Base-by-base conservation (phyloP, 2,113 vertebrate genomes). In the Turnix velox region DNA sequence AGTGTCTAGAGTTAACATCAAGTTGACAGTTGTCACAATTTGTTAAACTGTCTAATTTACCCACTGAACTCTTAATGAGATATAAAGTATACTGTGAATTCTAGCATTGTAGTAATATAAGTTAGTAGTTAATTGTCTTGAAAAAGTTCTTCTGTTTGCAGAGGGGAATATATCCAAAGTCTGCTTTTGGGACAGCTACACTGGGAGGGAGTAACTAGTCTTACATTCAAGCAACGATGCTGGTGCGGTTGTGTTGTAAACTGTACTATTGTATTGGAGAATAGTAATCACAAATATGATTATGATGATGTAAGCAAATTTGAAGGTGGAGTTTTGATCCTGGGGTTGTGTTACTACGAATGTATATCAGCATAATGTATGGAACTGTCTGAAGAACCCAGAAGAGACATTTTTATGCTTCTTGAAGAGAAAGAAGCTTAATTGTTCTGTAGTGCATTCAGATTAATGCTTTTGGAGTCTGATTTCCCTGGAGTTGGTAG, bases 221-320 rank as follows among this genome's bases (percentile, higher is more conserved):
- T 58, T 75, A 45, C 0, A 1, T 24, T 7, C 30, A 75, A 35
- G 3, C n/a, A 35, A 39, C 27, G 7, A 7, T 43, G 10, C 43
- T 65, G 52, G 2, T 76, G 31, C 28, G 52, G 16, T 33, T 39
- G 8, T 42, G 5, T 24, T 58, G 24, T 20, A 79, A 57, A 61
- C 24, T 22, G 14, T 35, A 22, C 27, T 7, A 0, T 76, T 68
- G 4, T 25, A 5, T 5, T 69, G 24, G 22, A 45, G 12, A 48
- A 15, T 7, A 9, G 14, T 84, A 24, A 14, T 45, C 77, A 48
- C 4, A 28, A 12, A 62, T 28, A 6, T 52, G 7, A 7, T 37
- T 28, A 55, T 39, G 30, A 6, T 55, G 51, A 35, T 23, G 4
- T 28, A 52, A 27, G 6, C 35, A 22, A 20, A 23, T 17, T 2